Evolutionary conservation across 2,888 invertebrate genomes (phyloP).

Genomic region (Polydrusus cervinus): DNA sequence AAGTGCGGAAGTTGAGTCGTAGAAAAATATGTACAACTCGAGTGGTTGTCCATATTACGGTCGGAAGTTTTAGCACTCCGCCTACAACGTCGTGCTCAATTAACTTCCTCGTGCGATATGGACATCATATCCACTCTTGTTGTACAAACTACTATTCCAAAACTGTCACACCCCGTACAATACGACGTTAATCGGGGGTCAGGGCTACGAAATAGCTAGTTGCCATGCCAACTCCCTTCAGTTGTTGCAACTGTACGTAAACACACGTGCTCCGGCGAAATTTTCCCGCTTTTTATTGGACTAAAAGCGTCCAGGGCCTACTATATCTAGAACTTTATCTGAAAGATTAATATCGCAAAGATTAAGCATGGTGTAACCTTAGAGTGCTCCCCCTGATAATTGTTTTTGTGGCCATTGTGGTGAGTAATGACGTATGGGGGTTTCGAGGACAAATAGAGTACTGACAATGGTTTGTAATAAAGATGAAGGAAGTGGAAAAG

Average conservation of each 20-base stretch:
- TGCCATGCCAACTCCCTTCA: slow-evolving; percentile 57
- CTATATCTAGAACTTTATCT: slow-evolving; percentile 47
- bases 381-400: slow-evolving; percentile 30
- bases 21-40: too few species aligned
- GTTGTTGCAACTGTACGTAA: slow-evolving; percentile 52
- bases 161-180: slow-evolving; percentile 35
- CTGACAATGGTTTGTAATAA: slow-evolving; percentile 8
- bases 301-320: slow-evolving; percentile 30
- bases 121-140: too few species aligned
- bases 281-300: slow-evolving; percentile 27
- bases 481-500: neutral
- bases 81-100: too few species aligned
- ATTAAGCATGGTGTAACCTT: slow-evolving; percentile 21
- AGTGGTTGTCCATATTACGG: too few species aligned
- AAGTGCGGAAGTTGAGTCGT: too few species aligned
- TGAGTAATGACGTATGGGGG: slow-evolving; percentile 12
- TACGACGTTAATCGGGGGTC: slow-evolving; percentile 32
- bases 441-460: slow-evolving; percentile 17
- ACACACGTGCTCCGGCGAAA: slow-evolving; percentile 49
- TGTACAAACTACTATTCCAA: too few species aligned
- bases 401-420: slow-evolving; percentile 25
- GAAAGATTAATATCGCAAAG: slow-evolving; percentile 33
- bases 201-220: slow-evolving; percentile 48
- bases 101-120: too few species aligned
- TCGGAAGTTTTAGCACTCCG: too few species aligned